A percentile compares a stretch with the other conserved stretches of the same genome.
Conservation (phyloP, 2,797 vertebrate species). For the Antennarius maculatus region DNA sequence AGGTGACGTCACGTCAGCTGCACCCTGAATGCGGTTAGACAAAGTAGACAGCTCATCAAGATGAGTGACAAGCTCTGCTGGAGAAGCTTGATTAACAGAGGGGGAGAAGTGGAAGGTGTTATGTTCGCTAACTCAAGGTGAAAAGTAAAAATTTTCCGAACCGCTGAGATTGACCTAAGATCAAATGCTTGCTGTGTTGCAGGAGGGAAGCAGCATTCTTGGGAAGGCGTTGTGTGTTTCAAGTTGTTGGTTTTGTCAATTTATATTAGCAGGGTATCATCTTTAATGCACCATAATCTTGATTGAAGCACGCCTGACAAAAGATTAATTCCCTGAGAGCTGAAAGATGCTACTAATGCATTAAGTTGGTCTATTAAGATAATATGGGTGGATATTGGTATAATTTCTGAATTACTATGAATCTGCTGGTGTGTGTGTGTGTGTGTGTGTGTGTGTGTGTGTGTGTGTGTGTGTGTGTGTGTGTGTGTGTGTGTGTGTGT, state of each 20-base stretch:
- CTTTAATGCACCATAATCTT: constrained; percentile 17
- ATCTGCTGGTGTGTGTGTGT: neutral
- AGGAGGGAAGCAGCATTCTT: neutral
- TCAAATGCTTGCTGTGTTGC: neutral
- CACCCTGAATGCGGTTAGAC: constrained; percentile 1
- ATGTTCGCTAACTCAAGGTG: neutral
- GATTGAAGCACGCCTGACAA: constrained; percentile 25
- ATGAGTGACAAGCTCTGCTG: constrained; percentile 24
- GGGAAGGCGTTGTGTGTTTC: neutral
- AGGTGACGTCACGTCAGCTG: constrained; percentile 10
- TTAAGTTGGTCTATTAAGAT: constrained; percentile 12
- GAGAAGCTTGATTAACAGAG: constrained; percentile 2
- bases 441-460: constrained; percentile 10
- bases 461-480: neutral
- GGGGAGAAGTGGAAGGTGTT: neutral
- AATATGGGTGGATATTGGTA: constrained; percentile 23
- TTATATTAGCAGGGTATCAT: constrained; percentile 7
- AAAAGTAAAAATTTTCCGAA: neutral
- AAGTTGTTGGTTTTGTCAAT: neutral
- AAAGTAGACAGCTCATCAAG: constrained; percentile 24
- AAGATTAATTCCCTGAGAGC: constrained; percentile 20
- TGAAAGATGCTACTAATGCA: constrained; percentile 9
- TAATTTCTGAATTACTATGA: constrained; percentile 17
- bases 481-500: neutral
- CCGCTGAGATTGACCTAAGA: neutral